These are phyloP conservation scores for Drosophila nigricruria DNA, from an alignment of 2,888 invertebrate genomes.

Conservation along the genomic window DNA sequence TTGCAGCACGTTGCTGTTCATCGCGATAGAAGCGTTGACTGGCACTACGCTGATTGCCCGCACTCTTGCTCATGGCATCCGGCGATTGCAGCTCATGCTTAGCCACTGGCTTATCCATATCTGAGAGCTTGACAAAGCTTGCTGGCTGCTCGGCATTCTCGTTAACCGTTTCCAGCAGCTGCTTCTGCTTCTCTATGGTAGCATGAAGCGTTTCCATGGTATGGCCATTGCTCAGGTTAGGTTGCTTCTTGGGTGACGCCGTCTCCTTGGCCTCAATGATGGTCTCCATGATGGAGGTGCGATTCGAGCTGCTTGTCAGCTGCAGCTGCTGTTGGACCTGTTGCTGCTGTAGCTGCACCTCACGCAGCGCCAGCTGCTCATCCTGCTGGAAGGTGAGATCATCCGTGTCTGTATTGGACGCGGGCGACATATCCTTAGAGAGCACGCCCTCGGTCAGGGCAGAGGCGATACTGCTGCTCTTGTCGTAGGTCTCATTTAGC, in stretches of 20 bases:
- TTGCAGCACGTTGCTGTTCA: conserved; percentile 83
- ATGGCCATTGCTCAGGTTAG: conserved; percentile 63
- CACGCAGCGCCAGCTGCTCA: conserved; percentile 79
- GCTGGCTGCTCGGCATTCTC: conserved; percentile 79
- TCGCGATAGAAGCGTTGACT: conserved; percentile 83
- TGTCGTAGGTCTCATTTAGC: conserved; percentile 85
- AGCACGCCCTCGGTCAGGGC: conserved; percentile 84
- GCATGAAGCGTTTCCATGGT: conserved; percentile 84
- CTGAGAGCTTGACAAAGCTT: conserved; percentile 91
- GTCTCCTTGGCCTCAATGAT: conserved; percentile 85
- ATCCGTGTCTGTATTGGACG: conserved; percentile 85
- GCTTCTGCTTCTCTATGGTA: conserved; percentile 84
- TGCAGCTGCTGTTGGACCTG: conserved; percentile 48
- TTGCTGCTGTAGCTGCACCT: conserved; percentile 59
- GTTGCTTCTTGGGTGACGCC: conserved; percentile 83
- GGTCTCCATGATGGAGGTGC: conserved; percentile 85
- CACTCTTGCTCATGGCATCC: conserved; percentile 83
- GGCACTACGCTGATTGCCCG: conserved; percentile 81
- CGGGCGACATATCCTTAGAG: conserved; percentile 85
- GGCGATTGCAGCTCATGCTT: conserved; percentile 86
- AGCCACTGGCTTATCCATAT: conserved; percentile 89
- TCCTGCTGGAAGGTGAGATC: conserved; percentile 85
- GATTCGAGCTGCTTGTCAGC: conserved; percentile 74
- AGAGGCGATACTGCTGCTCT: conserved; percentile 85
- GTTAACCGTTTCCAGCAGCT: conserved; percentile 84